Evolutionary conservation across 2,113 vertebrate species (phyloP).

Genomic region (Pedetes capensis): DNA sequence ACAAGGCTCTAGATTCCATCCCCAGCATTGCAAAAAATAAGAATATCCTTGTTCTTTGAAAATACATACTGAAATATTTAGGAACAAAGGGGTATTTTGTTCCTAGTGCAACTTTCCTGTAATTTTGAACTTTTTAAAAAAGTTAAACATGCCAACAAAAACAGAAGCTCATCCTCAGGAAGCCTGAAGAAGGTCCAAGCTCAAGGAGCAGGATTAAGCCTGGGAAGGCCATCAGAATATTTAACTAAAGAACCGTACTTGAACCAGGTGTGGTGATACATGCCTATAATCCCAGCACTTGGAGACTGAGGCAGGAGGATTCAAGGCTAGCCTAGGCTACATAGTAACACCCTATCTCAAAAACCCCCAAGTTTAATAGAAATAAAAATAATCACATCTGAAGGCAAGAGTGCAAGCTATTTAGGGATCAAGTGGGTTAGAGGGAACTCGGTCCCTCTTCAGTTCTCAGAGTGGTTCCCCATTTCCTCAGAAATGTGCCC

Average conservation of each 20-base stretch:
- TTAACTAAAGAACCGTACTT: not conserved
- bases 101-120: not conserved
- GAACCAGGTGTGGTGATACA: not conserved
- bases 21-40: not conserved
- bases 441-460: not conserved
- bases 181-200: not conserved
- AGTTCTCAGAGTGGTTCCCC: not conserved
- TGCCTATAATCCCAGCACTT: too few species aligned
- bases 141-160: constrained; percentile 4
- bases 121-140: not conserved
- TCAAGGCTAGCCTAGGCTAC: too few species aligned
- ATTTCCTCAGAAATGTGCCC: not conserved
- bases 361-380: too few species aligned
- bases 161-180: not conserved
- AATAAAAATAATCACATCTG: not conserved
- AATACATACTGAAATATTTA: not conserved
- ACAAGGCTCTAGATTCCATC: too few species aligned
- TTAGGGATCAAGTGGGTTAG: not conserved
- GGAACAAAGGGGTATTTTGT: too few species aligned
- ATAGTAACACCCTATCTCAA: not conserved
- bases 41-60: too few species aligned
- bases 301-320: too few species aligned
- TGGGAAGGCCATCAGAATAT: not conserved
- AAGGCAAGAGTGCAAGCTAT: not conserved
- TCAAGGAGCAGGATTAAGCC: not conserved